Evolutionary conservation across 2,797 vertebrate species (phyloP).

Genomic region (Pangasius sanitwongsei): DNA sequence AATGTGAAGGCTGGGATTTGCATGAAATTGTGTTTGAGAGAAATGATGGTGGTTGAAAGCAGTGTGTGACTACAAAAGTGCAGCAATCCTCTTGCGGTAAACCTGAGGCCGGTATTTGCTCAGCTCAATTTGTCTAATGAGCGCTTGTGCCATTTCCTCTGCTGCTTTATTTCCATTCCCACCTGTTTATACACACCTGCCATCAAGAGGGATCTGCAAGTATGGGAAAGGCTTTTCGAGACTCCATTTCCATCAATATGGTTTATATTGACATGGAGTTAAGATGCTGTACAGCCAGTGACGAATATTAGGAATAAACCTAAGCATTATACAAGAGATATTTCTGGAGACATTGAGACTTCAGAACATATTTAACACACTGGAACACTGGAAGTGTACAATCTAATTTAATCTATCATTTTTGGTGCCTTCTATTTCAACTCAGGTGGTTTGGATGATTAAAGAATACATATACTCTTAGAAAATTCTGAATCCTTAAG

Average conservation of each 20-base stretch:
- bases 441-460: not conserved
- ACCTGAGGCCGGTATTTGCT: not conserved
- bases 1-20: not conserved
- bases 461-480: not conserved
- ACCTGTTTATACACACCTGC: conserved; percentile 24
- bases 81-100: not conserved
- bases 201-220: not conserved
- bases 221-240: not conserved
- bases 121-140: conserved; percentile 18
- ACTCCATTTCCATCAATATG: not conserved
- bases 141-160: not conserved
- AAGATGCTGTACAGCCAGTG: too few species aligned
- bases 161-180: conserved; percentile 4
- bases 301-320: not conserved
- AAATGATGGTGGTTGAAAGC: not conserved
- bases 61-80: not conserved
- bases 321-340: not conserved
- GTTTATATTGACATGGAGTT: not conserved
- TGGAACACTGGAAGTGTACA: not conserved
- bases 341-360: not conserved
- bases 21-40: not conserved
- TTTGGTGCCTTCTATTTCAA: not conserved
- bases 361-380: not conserved
- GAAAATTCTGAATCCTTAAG: not conserved
- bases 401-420: not conserved